A percentile compares a stretch with the other conserved stretches of the same genome.
Evolutionary conservation across 2,113 vertebrate species (phyloP).

Genomic region (Brachirus orientalis): DNA sequence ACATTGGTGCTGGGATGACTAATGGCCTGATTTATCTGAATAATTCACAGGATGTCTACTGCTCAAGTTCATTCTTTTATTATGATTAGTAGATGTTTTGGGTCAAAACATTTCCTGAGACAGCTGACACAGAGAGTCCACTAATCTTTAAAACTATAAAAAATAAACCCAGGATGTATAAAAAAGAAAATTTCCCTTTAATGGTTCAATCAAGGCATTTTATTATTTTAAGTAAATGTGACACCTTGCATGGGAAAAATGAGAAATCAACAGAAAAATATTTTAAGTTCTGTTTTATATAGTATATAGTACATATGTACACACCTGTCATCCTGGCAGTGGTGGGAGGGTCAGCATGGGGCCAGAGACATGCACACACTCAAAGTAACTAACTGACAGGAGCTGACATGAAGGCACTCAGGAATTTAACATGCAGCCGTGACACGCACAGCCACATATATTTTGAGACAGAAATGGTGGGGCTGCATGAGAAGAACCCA

Average conservation of each 20-base stretch:
- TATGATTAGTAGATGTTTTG: no score
- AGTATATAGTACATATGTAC: neutral
- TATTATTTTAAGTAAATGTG: no score
- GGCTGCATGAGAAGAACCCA: conserved; percentile 13
- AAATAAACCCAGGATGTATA: no score
- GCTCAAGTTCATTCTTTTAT: neutral
- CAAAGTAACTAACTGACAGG: conserved; percentile 40
- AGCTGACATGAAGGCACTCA: conserved; percentile 50
- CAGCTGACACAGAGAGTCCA: neutral
- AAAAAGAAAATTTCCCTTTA: no score
- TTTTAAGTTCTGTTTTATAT: no score
- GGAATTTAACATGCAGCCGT: conserved; percentile 39
- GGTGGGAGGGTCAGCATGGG: conserved; percentile 24
- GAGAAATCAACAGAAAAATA: neutral
- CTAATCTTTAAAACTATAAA: no score
- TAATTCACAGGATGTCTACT: neutral
- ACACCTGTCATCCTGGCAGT: conserved; percentile 22
- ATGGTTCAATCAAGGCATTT: no score
- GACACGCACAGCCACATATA: conserved; percentile 40
- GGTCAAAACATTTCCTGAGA: neutral
- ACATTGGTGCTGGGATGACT: no score
- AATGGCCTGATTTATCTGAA: no score
- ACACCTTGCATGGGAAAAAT: no score
- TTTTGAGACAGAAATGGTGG: conserved; percentile 39
- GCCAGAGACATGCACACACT: conserved; percentile 24